Evolutionary conservation across 2,113 vertebrate species (phyloP), one percentile per base, ranked within the genome.

Genomic region (Notarius quadriscutis): DNA sequence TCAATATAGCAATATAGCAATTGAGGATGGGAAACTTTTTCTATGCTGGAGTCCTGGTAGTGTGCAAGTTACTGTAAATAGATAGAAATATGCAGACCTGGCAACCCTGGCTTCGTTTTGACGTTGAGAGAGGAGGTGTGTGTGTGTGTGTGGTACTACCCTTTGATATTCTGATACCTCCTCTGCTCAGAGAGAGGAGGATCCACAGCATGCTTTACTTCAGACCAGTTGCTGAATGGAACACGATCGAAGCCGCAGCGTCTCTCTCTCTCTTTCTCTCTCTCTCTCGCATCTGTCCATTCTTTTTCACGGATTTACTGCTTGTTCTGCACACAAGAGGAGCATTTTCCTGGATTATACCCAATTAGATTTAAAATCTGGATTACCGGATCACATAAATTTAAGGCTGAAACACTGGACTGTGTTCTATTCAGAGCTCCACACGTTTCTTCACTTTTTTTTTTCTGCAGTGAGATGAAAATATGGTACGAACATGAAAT

Each of bases 201-300:
- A 48, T 63, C 84, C 71, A 85, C 55, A 1, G 84, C 72, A 41
- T 74, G 30, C 53, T 60, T 74, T 25, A 11, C 34, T 60, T 74
- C 55, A 63, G 84, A 17, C 74, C 84, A 85, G 84, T 85, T 81
- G 57, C 84, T 85, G 84, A 85, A 85, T 85, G 84, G 72, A 62
- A 22, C 84, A 25, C 30, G 57, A 77, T 25, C 25, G 60, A n/a
- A 77, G 50, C 34, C 41, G 25, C 71, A 50, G 20, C 25, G 71
- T n/a, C 30, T 20, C 22, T 62, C 57, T 75, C 8, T 75, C 83
- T 74, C 69, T 27, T 11, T 74, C 48, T 55, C 25, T 65, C 62
- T 71, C 69, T 50, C 30, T 75, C 50, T 57, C 48, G 25, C 63
- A 30, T 84, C 48, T 30, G n/a, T 69, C 65, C 65, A 30, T 69